Evolutionary conservation across 2,888 invertebrate species (phyloP).

Genomic region (Zygogramma bicolorata): DNA sequence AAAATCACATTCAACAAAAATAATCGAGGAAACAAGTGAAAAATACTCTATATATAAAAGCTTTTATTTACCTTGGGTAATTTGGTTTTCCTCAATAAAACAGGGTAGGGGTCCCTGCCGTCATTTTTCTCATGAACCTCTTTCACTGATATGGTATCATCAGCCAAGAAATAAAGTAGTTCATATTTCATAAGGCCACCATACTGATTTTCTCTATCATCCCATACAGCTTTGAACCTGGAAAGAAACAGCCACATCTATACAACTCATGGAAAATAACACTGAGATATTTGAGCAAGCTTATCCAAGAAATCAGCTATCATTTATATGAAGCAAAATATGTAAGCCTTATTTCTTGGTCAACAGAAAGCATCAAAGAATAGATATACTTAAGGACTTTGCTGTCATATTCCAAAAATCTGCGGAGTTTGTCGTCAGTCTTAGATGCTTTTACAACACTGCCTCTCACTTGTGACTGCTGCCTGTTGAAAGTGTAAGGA

Average conservation of each 20-base stretch:
- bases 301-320: too few relatives aligned
- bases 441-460: slow-evolving; percentile 60
- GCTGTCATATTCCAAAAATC: slow-evolving; percentile 83
- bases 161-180: slow-evolving; percentile 83
- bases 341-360: too few relatives aligned
- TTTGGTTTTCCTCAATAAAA: slow-evolving; percentile 80
- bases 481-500: slow-evolving; percentile 72
- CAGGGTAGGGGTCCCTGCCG: slow-evolving; percentile 82
- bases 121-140: slow-evolving; percentile 79
- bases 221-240: slow-evolving; percentile 78
- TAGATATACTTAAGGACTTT: slow-evolving; percentile 82
- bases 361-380: too few relatives aligned
- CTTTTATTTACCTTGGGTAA: slow-evolving; percentile 77
- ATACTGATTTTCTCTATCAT: slow-evolving; percentile 72
- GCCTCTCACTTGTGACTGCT: slow-evolving; percentile 62
- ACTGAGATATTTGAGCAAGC: too few relatives aligned
- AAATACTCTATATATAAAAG: background rate
- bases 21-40: too few relatives aligned
- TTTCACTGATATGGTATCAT: slow-evolving; percentile 84
- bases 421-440: slow-evolving; percentile 72
- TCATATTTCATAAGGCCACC: slow-evolving; percentile 76
- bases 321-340: too few relatives aligned
- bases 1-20: too few relatives aligned
- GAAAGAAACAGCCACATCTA: too few relatives aligned
- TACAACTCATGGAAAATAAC: too few relatives aligned